Base-by-base conservation (phyloP, 2,797 vertebrate species). In the Picus viridis region DNA sequence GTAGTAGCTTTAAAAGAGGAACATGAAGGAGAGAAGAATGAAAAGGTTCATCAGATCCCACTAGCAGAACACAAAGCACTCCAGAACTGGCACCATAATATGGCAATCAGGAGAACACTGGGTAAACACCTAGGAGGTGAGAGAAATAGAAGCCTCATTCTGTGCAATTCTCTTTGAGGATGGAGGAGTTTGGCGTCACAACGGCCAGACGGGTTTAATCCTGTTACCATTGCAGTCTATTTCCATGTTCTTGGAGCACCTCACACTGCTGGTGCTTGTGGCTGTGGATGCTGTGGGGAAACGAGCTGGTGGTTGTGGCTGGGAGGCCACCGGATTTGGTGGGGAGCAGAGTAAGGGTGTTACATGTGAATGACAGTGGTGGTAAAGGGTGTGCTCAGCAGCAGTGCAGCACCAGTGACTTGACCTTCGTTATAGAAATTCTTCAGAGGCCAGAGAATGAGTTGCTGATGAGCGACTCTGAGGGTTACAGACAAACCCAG, bases 381-480 rank as follows among this genome's bases (percentile, higher is more conserved):
- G 20, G 27, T 43, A 58, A 68, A 61, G 56, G 51, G 49, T 51
- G 67, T 54, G 14, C 7, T 20, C 43, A n/a, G 30, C 51, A 39
- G 30, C 53, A 53, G 27, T 15, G 10, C 30, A 69, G 61, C 39
- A n/a, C 5, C 9, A 29, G 17, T 61, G 26, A 53, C 81, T 58
- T 54, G 32, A 34, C 2, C 45, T 83, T 67, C 32, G 73, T 89
- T 58, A 88, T 2, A 90, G 98, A 95, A 51, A 49, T 86, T 51
- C 98, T 99, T 61, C 91, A 97, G 73, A 98, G 98, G 95, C 98
- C 98, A 0, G 97, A 97, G 14, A 85, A 97, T 41, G 93, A 97
- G 56, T 90, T 99, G 67, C 91, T 99, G 95, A 99, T 99, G 99
- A 98, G 97, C 90, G 45, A 96, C n/a, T 96, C 97, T 0, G 97